Percentiles rank a stretch among this genome's conserved stretches.
These are phyloP conservation scores for Abscondita cerata DNA, from an alignment of 2,888 invertebrate species.

Conservation along the genomic window DNA sequence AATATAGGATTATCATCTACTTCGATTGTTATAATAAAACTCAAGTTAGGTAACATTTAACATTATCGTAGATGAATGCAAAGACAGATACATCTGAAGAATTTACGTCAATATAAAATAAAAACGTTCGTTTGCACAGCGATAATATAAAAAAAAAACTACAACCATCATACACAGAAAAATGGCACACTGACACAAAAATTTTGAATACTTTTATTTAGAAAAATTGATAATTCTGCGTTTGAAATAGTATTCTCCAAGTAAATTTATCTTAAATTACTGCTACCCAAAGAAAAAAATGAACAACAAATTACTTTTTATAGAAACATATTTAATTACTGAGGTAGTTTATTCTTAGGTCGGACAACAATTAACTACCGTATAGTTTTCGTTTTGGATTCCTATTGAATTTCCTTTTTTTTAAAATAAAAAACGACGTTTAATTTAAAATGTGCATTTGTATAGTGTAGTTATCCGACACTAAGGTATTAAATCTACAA, in stretches of 20 bases:
- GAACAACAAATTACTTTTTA: constrained; percentile 57
- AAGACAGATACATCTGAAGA: background rate
- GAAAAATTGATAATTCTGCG: constrained; percentile 37
- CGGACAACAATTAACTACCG: constrained; percentile 51
- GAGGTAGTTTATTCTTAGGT: constrained; percentile 61
- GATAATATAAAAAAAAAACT: constrained; percentile 27
- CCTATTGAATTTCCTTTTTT: background rate
- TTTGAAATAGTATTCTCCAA: constrained; percentile 59
- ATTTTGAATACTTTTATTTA: constrained; percentile 44
- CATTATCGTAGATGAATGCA: background rate
- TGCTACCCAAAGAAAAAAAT: constrained; percentile 53
- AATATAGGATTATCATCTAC: background rate
- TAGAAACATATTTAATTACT: constrained; percentile 61
- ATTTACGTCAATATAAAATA: constrained; percentile 1
- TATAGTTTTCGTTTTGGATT: constrained; percentile 17
- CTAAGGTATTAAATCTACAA: constrained; percentile 60
- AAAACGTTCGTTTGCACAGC: constrained; percentile 12
- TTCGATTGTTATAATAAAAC: background rate
- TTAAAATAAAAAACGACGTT: background rate
- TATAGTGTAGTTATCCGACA: constrained; percentile 50
- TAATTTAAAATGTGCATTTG: constrained; percentile 8
- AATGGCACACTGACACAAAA: constrained; percentile 61
- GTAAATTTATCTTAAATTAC: constrained; percentile 48
- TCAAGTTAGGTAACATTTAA: background rate
- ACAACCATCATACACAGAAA: constrained; percentile 50